Evolutionary conservation across 2,888 invertebrate genomes (phyloP), one percentile per base, ranked within the genome.

Genomic region (Pachymerium ferrugineum): DNA sequence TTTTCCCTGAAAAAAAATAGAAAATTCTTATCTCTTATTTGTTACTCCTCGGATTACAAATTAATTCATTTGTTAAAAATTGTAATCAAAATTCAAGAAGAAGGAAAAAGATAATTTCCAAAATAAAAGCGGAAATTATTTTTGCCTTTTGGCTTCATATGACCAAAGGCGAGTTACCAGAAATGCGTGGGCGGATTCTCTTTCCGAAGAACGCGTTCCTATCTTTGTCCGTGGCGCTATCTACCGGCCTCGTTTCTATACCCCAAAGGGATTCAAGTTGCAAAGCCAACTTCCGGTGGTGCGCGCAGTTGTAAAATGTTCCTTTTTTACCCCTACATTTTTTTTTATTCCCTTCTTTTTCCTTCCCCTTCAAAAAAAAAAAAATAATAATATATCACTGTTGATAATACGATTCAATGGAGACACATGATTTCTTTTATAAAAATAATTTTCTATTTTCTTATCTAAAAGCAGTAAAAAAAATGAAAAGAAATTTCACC

Each of bases 371-470:
- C 28, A 62, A 62, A 28, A 62, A 62, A 62, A 28, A 28, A n/a
- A 62, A 62, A 62, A 62, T 28, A 62, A 28, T 25, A 62, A 62
- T 62, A 62, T 62, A 62, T 62, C 28, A 62, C 28, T 62, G 62
- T 62, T 62, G 62, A 62, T 62, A 62, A 62, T 62, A 54, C 62
- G 62, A 28, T 62, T 62, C 62, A 62, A 62, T 62, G 28, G 28
- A 62, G 62, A 62, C 62, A 62, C 62, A 62, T 25, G 62, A 62
- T 62, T 62, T 62, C 62, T 62, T 62, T 62, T 62, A 62, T 62
- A 62, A 62, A 62, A 62, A 62, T 62, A 62, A 62, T 62, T 62
- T 62, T 62, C 62, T 62, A 62, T 62, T 62, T 62, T 62, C 62
- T 62, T 62, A 62, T 62, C 62, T 62, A 62, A 62, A 62, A 62